These are phyloP conservation scores for Calypte anna DNA, from an alignment of 2,113 vertebrate genomes.

Conservation along the genomic window DNA sequence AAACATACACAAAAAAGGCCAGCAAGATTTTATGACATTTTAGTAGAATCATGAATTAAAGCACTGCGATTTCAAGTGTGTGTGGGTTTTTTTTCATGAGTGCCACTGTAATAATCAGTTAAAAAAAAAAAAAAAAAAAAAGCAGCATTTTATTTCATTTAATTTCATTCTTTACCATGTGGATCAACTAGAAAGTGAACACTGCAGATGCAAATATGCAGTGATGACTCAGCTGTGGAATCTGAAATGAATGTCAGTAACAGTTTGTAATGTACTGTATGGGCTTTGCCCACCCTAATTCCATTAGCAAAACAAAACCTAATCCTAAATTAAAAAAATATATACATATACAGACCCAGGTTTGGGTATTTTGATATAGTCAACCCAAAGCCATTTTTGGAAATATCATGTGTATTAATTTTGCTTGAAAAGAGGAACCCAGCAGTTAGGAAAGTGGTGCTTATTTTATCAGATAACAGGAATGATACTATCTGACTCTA, in stretches of 20 bases:
- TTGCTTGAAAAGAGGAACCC: background rate
- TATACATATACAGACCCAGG: background rate
- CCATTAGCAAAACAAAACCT: background rate
- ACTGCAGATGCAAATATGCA: background rate
- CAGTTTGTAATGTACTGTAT: background rate
- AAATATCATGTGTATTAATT: background rate
- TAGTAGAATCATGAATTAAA: background rate
- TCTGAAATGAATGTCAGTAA: slow-evolving; percentile 25
- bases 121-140: slow-evolving; percentile 25
- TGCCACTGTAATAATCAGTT: background rate
- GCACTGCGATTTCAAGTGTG: background rate
- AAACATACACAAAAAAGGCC: background rate
- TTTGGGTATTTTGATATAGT: background rate
- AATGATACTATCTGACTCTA: background rate
- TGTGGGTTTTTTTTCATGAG: background rate
- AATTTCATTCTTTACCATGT: background rate
- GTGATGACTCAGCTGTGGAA: slow-evolving; percentile 20
- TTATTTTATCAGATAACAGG: background rate
- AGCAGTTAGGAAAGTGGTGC: background rate
- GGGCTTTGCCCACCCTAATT: background rate
- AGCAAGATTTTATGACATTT: background rate
- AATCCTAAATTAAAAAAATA: background rate
- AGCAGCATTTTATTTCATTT: background rate
- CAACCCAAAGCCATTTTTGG: background rate
- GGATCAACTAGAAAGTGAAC: slow-evolving; percentile 19